Conservation (phyloP, 2,113 vertebrate species). For the Symphodus melops region DNA sequence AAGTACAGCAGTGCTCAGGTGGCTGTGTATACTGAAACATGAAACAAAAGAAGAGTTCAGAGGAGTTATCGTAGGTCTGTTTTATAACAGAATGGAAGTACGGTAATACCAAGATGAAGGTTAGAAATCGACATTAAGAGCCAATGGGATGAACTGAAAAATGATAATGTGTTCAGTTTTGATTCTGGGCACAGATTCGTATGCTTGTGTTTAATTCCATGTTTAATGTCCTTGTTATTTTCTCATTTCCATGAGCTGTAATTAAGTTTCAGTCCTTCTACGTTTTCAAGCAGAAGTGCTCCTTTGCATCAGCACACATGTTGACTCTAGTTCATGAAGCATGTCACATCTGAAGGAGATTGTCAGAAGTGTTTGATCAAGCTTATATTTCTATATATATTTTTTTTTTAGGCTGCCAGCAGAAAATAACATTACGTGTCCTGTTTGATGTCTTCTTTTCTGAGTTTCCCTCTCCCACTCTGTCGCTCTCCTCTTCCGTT, state of each 20-base stretch:
- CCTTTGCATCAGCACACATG: background rate
- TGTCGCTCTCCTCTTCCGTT: slow-evolving; percentile 29
- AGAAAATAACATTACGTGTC: slow-evolving; percentile 10
- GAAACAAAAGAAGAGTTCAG: no score
- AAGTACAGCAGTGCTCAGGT: no score
- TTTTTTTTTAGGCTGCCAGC: slow-evolving; percentile 10
- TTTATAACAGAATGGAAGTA: background rate
- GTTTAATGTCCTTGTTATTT: background rate
- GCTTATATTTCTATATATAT: background rate
- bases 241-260: background rate
- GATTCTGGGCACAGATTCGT: background rate
- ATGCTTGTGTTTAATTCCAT: background rate
- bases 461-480: slow-evolving; percentile 5
- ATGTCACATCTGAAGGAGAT: background rate
- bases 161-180: background rate
- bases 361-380: background rate
- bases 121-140: background rate
- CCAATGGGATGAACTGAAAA: no score
- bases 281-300: background rate
- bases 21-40: no score
- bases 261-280: background rate
- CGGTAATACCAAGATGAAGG: no score
- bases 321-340: background rate
- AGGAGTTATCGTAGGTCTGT: no score
- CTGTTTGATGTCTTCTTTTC: slow-evolving; percentile 20